These are phyloP conservation scores for Habropoda laboriosa DNA, from an alignment of 1,140 invertebrate species.

Conservation along the genomic window DNA sequence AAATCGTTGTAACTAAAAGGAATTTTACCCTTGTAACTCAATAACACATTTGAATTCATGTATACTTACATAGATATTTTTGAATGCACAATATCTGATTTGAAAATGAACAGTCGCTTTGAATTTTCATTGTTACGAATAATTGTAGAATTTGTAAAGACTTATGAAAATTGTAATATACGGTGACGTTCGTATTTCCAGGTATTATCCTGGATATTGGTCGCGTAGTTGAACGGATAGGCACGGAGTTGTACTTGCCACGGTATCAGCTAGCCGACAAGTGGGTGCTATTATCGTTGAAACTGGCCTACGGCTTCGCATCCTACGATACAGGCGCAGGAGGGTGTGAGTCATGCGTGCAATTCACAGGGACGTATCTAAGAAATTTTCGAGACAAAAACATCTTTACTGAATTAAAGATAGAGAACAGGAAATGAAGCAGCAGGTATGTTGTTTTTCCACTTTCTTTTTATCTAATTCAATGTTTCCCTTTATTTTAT, in stretches of 20 bases:
- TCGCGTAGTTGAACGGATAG: not conserved
- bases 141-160: not conserved
- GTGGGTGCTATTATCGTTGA: slow-evolving; percentile 54
- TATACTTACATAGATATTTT: slow-evolving; percentile 13
- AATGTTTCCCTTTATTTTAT: not conserved
- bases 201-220: not conserved
- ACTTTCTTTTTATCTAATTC: not conserved
- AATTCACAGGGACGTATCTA: slow-evolving; percentile 54
- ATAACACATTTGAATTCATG: not conserved
- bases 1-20: not conserved
- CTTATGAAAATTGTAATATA: not conserved
- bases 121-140: not conserved
- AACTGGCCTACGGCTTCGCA: slow-evolving; percentile 43
- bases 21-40: not conserved
- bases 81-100: not conserved
- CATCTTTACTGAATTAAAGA: not conserved
- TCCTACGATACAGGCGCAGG: slow-evolving; percentile 41
- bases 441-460: too few species aligned
- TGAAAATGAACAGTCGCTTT: not conserved
- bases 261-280: slow-evolving; percentile 49
- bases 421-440: not conserved
- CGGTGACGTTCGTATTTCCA: not conserved
- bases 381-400: not conserved
- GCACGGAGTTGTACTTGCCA: slow-evolving; percentile 19
- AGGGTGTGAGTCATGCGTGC: slow-evolving; percentile 51